Percentiles rank a stretch among this genome's conserved stretches.
Conservation (phyloP, 2,797 vertebrate species). For the Lepilemur ruficaudatus region DNA sequence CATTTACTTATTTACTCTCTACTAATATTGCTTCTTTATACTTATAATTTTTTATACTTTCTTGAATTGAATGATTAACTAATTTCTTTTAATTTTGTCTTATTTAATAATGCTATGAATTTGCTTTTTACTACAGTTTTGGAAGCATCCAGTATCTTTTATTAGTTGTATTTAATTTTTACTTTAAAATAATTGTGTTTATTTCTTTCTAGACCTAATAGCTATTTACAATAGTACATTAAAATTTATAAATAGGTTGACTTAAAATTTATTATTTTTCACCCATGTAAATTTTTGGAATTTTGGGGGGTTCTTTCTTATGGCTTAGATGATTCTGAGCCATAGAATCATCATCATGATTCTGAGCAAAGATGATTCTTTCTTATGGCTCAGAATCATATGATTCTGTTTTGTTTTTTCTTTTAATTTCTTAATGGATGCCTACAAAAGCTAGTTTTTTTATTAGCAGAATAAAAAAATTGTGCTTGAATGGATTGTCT, state of each 20-base stretch:
- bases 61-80: not conserved
- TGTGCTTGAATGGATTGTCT: not conserved
- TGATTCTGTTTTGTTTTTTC: not conserved
- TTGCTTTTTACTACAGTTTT: conserved; percentile 64
- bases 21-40: not conserved
- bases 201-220: not conserved
- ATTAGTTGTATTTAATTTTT: not conserved
- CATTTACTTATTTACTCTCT: not conserved
- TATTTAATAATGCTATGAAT: conserved; percentile 62
- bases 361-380: too few species aligned
- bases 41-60: not conserved
- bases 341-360: too few species aligned
- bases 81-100: not conserved
- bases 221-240: not conserved
- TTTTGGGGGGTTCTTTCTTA: not conserved
- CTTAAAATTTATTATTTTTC: not conserved
- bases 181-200: not conserved
- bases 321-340: too few species aligned
- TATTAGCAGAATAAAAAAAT: not conserved
- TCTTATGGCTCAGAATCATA: not conserved
- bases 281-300: not conserved
- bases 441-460: not conserved
- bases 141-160: conserved; percentile 54
- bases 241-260: not conserved
- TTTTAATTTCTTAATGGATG: not conserved